These are phyloP conservation scores for Helicoverpa zea DNA, from an alignment of 1,140 invertebrate species.

Conservation along the genomic window DNA sequence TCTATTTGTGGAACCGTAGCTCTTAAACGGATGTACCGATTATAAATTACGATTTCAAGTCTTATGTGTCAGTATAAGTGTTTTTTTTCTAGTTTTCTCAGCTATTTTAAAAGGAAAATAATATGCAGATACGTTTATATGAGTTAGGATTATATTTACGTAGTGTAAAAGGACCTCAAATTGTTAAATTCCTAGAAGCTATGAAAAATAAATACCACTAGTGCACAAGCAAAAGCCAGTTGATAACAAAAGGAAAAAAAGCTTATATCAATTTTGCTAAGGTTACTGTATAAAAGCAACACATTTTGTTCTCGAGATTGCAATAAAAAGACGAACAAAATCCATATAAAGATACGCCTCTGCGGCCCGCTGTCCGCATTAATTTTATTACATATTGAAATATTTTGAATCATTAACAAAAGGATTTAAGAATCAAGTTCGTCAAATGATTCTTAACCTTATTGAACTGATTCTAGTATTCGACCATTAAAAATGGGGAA, in stretches of 20 bases:
- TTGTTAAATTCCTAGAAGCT: no score
- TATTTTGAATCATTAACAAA: neutral
- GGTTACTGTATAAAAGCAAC: neutral
- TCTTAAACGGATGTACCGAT: no score
- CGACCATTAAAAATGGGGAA: neutral
- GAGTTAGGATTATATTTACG: no score
- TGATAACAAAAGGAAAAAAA: neutral
- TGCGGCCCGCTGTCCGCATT: conserved; percentile 27
- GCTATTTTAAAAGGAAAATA: no score
- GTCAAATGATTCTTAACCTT: conserved; percentile 17
- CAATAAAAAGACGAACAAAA: conserved; percentile 33
- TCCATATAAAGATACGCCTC: conserved; percentile 39
- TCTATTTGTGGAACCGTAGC: no score
- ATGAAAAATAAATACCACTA: neutral
- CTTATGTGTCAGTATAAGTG: no score
- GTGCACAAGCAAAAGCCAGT: neutral
- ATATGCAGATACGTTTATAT: no score
- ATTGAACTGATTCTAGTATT: neutral
- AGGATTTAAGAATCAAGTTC: neutral
- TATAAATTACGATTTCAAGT: no score
- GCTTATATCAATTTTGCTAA: neutral
- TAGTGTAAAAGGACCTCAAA: no score
- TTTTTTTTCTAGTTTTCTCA: no score
- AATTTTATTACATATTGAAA: conserved; percentile 44
- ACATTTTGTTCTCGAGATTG: conserved; percentile 22